phyloP scores from a whole-genome alignment of 1,140 invertebrate genomes.

The Campodea augens region DNA sequence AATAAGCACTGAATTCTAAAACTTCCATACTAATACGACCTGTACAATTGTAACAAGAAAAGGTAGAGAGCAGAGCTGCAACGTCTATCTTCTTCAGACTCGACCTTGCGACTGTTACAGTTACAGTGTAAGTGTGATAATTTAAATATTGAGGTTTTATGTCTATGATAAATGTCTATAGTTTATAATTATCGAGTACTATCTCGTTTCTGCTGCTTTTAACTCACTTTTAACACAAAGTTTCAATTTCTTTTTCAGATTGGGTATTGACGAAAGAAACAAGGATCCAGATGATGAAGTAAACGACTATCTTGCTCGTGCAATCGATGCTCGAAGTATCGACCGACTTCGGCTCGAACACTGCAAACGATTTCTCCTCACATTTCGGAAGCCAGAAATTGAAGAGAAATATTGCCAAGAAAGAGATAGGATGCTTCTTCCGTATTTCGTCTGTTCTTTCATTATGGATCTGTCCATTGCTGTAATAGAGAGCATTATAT shows the following conservation, averaged over 20 bases:
- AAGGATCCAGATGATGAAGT: conserved; percentile 71
- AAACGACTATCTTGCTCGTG: conserved; percentile 80
- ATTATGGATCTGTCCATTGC: conserved; percentile 41
- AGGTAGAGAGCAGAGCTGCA: no score
- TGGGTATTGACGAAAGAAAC: conserved; percentile 37
- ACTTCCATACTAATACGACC: no score
- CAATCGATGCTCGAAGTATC: conserved; percentile 84
- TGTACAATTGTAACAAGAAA: no score
- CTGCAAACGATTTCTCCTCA: conserved; percentile 57
- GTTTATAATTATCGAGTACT: no score
- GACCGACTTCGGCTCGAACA: conserved; percentile 68
- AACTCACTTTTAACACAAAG: no score
- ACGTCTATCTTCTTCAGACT: no score
- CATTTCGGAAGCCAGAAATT: conserved; percentile 52
- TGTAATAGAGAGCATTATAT: conserved; percentile 40
- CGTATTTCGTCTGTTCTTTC: conserved; percentile 49
- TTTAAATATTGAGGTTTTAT: no score
- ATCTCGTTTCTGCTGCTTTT: no score
- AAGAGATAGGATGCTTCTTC: not conserved
- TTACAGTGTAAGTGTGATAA: no score
- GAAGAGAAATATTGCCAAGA: conserved; percentile 50
- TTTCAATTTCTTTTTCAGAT: conserved; percentile 31
- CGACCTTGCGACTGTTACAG: no score
- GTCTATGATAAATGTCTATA: no score
- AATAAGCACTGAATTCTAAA: no score